phyloP scores from a whole-genome alignment of 2,797 vertebrate genomes.

The Phalloptychus januarius region DNA sequence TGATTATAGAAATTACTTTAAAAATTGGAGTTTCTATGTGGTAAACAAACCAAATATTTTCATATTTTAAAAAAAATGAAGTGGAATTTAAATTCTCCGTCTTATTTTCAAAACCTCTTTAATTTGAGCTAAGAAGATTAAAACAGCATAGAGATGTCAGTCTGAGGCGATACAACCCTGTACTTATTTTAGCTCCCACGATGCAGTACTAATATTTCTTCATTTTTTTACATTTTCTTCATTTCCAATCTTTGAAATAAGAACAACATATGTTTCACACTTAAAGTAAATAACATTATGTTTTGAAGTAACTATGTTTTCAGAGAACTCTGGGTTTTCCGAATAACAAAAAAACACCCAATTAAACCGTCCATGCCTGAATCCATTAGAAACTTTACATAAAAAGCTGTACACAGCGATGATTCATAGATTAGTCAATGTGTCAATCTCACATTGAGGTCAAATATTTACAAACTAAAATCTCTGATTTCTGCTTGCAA shows the following conservation, averaged over 20 bases:
- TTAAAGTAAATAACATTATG: slow-evolving; percentile 1
- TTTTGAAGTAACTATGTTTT: slow-evolving; percentile 20
- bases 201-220: neutral
- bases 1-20: neutral
- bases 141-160: slow-evolving; percentile 46
- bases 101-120: slow-evolving; percentile 51
- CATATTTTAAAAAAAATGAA: slow-evolving; percentile 4
- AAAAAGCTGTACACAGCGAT: slow-evolving; percentile 27
- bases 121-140: slow-evolving; percentile 62
- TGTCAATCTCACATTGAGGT: slow-evolving; percentile 35
- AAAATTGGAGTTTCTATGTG: neutral
- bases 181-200: slow-evolving; percentile 29
- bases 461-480: slow-evolving; percentile 2
- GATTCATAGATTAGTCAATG: slow-evolving; percentile 66
- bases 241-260: slow-evolving; percentile 2
- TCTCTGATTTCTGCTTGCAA: slow-evolving; percentile 1
- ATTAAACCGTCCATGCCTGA: slow-evolving; percentile 66
- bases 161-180: slow-evolving; percentile 28
- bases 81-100: slow-evolving; percentile 24
- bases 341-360: slow-evolving; percentile 43
- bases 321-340: slow-evolving; percentile 19
- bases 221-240: neutral
- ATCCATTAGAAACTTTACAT: slow-evolving; percentile 46
- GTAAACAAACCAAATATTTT: slow-evolving; percentile 10
- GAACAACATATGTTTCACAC: neutral